Evolutionary conservation across 2,888 invertebrate genomes (phyloP), one percentile per base, ranked within the genome.

Genomic region (Cinara cedri): DNA sequence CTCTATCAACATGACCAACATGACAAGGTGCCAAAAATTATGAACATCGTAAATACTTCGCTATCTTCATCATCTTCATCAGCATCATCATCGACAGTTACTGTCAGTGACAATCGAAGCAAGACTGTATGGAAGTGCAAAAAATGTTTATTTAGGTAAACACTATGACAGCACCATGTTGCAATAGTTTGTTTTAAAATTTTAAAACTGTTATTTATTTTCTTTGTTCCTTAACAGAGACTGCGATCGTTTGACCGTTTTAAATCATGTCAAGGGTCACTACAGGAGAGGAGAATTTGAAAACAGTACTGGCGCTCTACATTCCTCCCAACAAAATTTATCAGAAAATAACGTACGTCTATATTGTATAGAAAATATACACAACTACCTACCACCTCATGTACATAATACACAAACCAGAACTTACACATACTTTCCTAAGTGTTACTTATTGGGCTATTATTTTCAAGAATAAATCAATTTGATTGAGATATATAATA

Each of bases 51-150:
- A 19, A 26, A 55, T 3, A 19, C n/a, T 1, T 9, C 16, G 26
- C 24, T 3, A 71, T 81, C 34, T 34, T 34, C 34, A 34, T 34
- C 34, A 34, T 34, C 34, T 3, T 34, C 34, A 4, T 72, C 82
- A 44, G 82, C 81, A 9, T 82, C 19, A 10, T 3, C 1, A 1
- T 3, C 60, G 62, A 14, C 51, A 9, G 13, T n/a, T 1, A 0
- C 19, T 9, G 24, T 21, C 21, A 8, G 55, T 19, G 76, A 68
- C 10, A 66, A 66, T 10, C 62, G 63, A 1, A 65, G 46, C 44
- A 91, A 91, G 84, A 93, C 92, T 16, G 87, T 92, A 83, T 95
- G 95, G 92, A 93, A 94, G 85, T 97, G 96, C 86, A 94, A 94
- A 86, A 93, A 93, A 85, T 97, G 96, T 86, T 91, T 92, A 85